Evolutionary conservation across 2,888 invertebrate genomes (phyloP).

Genomic region (Sarcophaga rosellei): DNA sequence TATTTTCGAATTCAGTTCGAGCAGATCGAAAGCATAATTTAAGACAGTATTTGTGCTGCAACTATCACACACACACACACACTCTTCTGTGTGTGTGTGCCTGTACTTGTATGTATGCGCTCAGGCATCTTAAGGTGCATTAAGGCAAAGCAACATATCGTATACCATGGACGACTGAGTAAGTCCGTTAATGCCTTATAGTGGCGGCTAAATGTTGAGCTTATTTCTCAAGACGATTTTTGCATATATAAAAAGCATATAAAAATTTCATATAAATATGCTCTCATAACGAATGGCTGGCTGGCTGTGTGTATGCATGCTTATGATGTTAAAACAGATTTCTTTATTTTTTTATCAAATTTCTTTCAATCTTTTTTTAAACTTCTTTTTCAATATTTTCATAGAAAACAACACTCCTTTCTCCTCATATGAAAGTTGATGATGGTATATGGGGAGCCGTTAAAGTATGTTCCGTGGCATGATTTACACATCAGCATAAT

Average conservation of each 20-base stretch:
- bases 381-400: constrained; percentile 3
- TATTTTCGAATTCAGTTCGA: constrained; percentile 37
- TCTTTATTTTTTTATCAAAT: constrained; percentile 17
- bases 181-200: not conserved
- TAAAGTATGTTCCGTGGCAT: constrained; percentile 31
- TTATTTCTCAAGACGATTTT: constrained; percentile 11
- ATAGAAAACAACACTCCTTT: not conserved
- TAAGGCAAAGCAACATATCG: not conserved
- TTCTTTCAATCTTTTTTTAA: not conserved
- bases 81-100: constrained; percentile 12
- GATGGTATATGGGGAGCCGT: constrained; percentile 38
- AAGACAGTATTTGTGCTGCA: constrained; percentile 42
- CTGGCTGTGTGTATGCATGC: not conserved
- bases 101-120: not conserved
- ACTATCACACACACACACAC: not conserved
- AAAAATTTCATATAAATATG: constrained; percentile 7
- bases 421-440: not conserved
- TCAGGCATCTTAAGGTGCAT: not conserved
- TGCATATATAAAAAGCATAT: constrained; percentile 10
- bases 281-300: not conserved
- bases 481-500: constrained; percentile 58
- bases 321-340: constrained; percentile 23
- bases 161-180: not conserved
- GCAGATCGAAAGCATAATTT: constrained; percentile 53
- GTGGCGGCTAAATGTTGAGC: constrained; percentile 20